Evolutionary conservation across 2,113 vertebrate species (phyloP).

Genomic region (Recurvirostra avosetta): DNA sequence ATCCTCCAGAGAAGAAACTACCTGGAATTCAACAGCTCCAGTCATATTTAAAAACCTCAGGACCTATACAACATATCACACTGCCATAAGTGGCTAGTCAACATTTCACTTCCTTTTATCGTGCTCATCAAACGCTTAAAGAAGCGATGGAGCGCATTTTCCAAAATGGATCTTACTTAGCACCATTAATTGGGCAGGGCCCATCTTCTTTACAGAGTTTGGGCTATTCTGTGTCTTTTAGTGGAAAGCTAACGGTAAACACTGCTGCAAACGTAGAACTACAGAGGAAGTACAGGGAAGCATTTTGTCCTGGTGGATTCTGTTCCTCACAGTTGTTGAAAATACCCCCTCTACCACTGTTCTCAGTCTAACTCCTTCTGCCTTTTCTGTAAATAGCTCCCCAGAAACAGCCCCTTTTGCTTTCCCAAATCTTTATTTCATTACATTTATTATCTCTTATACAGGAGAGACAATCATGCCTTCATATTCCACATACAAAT

Average conservation of each 20-base stretch:
- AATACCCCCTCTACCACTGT: not conserved
- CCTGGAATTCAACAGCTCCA: not conserved
- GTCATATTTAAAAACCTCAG: not conserved
- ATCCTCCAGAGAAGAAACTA: not conserved
- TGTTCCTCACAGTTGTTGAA: not conserved
- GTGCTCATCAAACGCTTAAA: not conserved
- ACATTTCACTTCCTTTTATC: not conserved
- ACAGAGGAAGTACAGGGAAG: not conserved
- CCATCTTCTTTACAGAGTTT: not conserved
- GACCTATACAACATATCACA: not conserved
- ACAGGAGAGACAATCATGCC: not conserved
- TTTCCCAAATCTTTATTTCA: not conserved
- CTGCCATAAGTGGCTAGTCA: rapidly evolving
- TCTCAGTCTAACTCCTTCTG: not conserved
- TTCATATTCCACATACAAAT: not conserved
- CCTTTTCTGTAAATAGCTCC: not conserved
- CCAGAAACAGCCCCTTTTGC: not conserved
- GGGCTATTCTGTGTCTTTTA: not conserved
- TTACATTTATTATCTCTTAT: not conserved
- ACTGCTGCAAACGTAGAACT: not conserved
- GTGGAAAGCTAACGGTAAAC: not conserved
- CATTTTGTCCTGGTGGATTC: not conserved
- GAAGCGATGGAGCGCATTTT: not conserved
- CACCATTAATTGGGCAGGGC: not conserved
- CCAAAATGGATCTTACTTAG: not conserved